A percentile compares a stretch with the other conserved stretches of the same genome.
Conservation (phyloP, 2,888 invertebrate species). For the Standfussiana lucernea region DNA sequence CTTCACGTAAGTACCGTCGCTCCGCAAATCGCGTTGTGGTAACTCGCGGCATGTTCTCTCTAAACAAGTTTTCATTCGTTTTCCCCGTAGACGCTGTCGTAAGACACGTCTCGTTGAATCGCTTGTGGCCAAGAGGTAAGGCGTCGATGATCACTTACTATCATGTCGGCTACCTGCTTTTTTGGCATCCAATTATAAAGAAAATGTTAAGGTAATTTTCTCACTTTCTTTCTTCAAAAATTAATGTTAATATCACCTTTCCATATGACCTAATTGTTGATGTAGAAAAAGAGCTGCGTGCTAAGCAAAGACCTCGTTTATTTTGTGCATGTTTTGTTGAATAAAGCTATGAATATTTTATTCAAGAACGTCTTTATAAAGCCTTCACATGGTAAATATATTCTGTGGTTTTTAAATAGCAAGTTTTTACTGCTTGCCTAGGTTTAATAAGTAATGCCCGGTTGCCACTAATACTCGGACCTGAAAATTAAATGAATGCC, state of each 20-base stretch:
- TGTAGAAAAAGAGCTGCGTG: conserved; percentile 38
- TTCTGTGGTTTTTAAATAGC: conserved; percentile 5
- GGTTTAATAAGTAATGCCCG: not conserved
- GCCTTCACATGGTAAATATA: not conserved
- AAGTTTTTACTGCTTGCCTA: not conserved
- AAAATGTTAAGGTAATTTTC: not conserved
- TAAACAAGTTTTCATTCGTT: not conserved
- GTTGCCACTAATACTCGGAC: not conserved
- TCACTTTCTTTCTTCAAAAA: not conserved
- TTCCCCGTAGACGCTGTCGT: not conserved
- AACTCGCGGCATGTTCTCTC: not conserved
- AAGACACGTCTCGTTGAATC: not conserved
- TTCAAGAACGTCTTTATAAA: conserved; percentile 39
- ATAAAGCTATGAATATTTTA: conserved; percentile 51
- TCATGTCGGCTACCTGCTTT: not conserved
- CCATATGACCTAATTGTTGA: conserved; percentile 48
- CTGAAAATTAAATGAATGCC: not conserved
- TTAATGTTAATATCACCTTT: conserved; percentile 27
- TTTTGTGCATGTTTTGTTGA: conserved; percentile 51
- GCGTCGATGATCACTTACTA: not conserved
- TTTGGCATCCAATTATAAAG: not conserved
- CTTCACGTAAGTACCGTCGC: not conserved
- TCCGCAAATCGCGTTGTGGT: not conserved
- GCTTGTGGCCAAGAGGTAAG: not conserved
- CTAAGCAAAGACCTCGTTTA: conserved; percentile 34